A percentile compares a stretch with the other conserved stretches of the same genome.
These are phyloP conservation scores for Xyrauchen texanus DNA, from an alignment of 2,113 vertebrate species.

Conservation along the genomic window DNA sequence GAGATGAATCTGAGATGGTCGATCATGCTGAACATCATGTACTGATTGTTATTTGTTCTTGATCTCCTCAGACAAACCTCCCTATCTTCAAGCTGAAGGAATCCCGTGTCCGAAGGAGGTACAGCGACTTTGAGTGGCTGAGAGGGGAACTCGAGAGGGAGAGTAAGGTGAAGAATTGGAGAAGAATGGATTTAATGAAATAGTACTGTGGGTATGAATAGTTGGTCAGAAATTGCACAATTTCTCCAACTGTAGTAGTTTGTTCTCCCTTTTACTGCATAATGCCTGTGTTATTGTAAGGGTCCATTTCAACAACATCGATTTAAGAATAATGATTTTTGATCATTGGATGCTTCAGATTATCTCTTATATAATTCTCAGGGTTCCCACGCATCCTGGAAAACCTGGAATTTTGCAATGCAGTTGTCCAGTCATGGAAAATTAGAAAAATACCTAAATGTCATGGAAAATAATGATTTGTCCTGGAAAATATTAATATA, in stretches of 20 bases:
- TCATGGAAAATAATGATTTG: no score
- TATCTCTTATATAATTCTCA: no score
- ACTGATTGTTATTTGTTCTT: conserved; percentile 34
- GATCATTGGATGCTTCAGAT: neutral
- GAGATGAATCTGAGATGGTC: neutral
- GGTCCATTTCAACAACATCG: neutral
- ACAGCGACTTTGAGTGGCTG: conserved; percentile 99
- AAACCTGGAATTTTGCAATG: no score
- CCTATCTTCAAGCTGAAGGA: conserved; percentile 99
- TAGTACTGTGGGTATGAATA: neutral
- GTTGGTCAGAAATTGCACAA: neutral
- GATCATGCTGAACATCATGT: neutral
- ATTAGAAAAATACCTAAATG: no score
- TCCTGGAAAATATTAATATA: no score
- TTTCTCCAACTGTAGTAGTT: no score
- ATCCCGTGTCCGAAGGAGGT: conserved; percentile 91
- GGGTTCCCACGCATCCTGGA: no score
- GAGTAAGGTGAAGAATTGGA: conserved; percentile 84
- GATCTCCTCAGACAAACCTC: conserved; percentile 86
- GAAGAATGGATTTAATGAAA: neutral
- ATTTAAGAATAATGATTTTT: neutral
- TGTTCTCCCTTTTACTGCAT: neutral
- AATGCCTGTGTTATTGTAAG: neutral
- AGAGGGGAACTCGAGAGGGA: conserved; percentile 95
- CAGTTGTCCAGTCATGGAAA: no score